Percentiles rank a stretch among this genome's conserved stretches.
Evolutionary conservation across 2,113 vertebrate genomes (phyloP).

Genomic region (Platanista minor): DNA sequence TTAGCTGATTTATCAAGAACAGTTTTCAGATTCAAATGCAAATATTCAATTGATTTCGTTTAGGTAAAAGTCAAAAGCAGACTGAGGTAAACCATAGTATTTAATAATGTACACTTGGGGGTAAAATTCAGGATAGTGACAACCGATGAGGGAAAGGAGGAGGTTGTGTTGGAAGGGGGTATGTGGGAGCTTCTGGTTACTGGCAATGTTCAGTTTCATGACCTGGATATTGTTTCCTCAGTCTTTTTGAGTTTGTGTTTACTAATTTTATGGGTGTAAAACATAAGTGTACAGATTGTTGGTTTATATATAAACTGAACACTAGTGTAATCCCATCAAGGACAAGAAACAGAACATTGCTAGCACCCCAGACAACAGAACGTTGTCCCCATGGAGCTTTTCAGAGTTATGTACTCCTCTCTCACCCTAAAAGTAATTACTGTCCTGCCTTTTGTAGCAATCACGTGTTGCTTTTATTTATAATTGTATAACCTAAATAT

Average conservation of each 20-base stretch:
- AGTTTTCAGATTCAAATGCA: background rate
- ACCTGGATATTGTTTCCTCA: background rate
- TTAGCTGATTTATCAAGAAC: background rate
- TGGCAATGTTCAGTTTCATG: background rate
- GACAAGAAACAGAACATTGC: background rate
- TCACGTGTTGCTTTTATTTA: background rate
- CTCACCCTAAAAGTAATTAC: background rate
- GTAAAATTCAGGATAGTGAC: background rate
- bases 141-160: too few relatives aligned
- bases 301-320: background rate
- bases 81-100: background rate
- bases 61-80: background rate
- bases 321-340: background rate
- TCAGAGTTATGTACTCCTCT: background rate
- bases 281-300: background rate
- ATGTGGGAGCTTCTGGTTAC: fast-evolving
- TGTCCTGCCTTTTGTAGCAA: background rate
- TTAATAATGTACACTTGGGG: background rate
- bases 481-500: background rate
- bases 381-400: background rate
- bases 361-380: background rate
- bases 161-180: background rate
- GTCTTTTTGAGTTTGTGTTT: background rate
- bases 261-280: background rate
- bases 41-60: background rate